phyloP scores from a whole-genome alignment of 2,888 invertebrate genomes.

The Euspilapteryx auroguttella region DNA sequence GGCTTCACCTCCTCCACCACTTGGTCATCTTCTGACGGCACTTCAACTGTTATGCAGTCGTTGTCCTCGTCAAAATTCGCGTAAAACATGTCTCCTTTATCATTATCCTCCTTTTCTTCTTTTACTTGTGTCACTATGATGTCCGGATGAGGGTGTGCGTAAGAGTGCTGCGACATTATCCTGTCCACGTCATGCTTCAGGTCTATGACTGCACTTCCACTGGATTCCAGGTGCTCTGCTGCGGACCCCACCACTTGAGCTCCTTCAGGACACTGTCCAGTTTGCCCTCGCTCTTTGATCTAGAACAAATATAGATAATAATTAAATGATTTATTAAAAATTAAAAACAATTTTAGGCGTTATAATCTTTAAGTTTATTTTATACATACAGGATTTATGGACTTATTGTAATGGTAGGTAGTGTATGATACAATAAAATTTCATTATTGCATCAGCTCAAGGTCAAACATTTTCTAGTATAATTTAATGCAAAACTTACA shows the following conservation, averaged over 20 bases:
- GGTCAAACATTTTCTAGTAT: no score
- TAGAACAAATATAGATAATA: slow-evolving; percentile 17
- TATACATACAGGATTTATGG: no score
- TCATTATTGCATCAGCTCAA: slow-evolving; percentile 9
- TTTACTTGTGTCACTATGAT: slow-evolving; percentile 15
- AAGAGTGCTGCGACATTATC: slow-evolving; percentile 53
- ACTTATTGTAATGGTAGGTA: background rate
- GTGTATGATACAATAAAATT: slow-evolving; percentile 1
- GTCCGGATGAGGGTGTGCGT: slow-evolving; percentile 46
- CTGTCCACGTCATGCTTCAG: slow-evolving; percentile 42
- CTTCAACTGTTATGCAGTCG: slow-evolving; percentile 73
- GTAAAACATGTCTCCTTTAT: slow-evolving; percentile 67
- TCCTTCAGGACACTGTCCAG: slow-evolving; percentile 48
- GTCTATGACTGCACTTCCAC: slow-evolving; percentile 61
- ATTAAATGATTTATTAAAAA: no score
- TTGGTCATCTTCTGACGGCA: slow-evolving; percentile 64
- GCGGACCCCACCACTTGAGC: slow-evolving; percentile 84
- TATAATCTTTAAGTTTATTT: no score
- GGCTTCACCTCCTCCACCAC: slow-evolving; percentile 33
- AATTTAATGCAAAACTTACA: no score
- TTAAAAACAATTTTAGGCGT: no score
- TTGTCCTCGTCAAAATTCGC: slow-evolving; percentile 73
- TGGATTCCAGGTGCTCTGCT: slow-evolving; percentile 84
- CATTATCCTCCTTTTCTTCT: slow-evolving; percentile 24
- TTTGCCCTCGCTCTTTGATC: slow-evolving; percentile 29